phyloP scores from a whole-genome alignment of 1,140 invertebrate species.

The Pseudomyrmex flavicornis region DNA sequence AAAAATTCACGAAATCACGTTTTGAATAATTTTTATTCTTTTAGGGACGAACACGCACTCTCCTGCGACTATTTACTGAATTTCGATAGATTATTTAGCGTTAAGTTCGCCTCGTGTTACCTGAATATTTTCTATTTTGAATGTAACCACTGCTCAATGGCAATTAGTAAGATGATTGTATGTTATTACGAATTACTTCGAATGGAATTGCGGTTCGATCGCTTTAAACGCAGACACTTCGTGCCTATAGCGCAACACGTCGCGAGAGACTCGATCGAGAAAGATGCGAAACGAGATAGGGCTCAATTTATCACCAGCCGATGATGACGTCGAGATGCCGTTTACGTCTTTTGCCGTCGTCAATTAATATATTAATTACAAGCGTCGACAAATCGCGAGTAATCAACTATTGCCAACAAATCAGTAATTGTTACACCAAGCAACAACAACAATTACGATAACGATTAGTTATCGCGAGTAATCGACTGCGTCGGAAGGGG shows the following conservation, averaged over 20 bases:
- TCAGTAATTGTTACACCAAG: neutral
- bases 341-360: constrained; percentile 16
- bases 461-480: neutral
- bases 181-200: constrained; percentile 30
- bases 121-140: constrained; percentile 25
- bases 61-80: neutral
- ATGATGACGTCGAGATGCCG: neutral
- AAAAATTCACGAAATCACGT: neutral
- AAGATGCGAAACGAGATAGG: neutral
- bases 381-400: constrained; percentile 6
- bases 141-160: constrained; percentile 41
- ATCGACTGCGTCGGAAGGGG: no score
- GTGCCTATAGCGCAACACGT: neutral
- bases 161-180: constrained; percentile 43
- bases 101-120: constrained; percentile 44
- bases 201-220: constrained; percentile 21
- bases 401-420: neutral
- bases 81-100: neutral
- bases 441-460: constrained; percentile 13
- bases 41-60: constrained; percentile 1
- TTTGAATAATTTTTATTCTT: neutral
- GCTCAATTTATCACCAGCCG: constrained; percentile 7
- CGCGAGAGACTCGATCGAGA: neutral
- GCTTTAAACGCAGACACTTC: constrained; percentile 27
- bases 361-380: constrained; percentile 10